Base-by-base conservation (phyloP, 2,888 invertebrate species). In the Drosophila emarginata region DNA sequence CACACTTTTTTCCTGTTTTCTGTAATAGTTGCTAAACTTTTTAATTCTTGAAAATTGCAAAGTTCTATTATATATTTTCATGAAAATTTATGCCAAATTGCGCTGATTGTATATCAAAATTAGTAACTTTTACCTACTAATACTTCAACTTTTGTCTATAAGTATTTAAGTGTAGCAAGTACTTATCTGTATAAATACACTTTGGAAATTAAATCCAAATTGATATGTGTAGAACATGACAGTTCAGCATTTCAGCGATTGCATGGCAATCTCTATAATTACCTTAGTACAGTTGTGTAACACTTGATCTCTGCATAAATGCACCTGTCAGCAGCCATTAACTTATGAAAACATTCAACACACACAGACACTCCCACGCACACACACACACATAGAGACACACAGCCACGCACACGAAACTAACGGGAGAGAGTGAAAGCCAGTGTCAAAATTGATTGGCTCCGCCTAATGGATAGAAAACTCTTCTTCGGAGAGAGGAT, bases 401-500 rank as follows among this genome's bases (percentile, higher is more conserved):
- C 18, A 15, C 5, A 12, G 2, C 18, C 15, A 54, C 28, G 15
- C 28, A 12, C 32, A 32, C 6, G 26, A 15, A 12, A 9, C 18
- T 18, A 18, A 2, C 28, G 2, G 14, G 9, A 53, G 28, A 15
- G 32, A 15, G 45, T 7, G 45, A n/a, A 21, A 36, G 37, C 59
- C 71, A 72, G 73, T 56, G 71, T 51, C 65, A 59, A 51, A 63
- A 57, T 66, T 67, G 21, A 77, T 63, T 70, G 37, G 45, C 28
- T 15, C 14, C 61, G 64, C 68, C 68, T 26, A 37, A 65, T 51
- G 15, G 45, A 58, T 32, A 45, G 53, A 15, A 37, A 28, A 39
- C 21, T 50, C 36, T 72, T 58, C 28, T 2, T 6, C 14, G 11
- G 18, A 9, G 9, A 18, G 9, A 45, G 26, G 11, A 12, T 21